phyloP scores from a whole-genome alignment of 2,797 vertebrate species.

The Neosilurus hyrtlii region DNA sequence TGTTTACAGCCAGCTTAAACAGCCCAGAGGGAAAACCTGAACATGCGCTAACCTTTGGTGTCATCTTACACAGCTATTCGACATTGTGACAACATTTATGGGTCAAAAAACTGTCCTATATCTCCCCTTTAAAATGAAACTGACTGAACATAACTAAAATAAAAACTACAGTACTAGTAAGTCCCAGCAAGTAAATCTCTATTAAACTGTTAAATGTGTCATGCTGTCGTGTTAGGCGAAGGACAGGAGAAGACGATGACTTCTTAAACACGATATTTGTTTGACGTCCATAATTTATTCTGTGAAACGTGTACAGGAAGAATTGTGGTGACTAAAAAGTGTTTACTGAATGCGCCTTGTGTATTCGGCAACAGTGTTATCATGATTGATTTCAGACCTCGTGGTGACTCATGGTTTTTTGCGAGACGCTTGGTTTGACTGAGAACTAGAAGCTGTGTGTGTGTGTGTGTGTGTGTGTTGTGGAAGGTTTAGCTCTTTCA shows the following conservation, averaged over 20 bases:
- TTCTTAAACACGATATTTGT: background rate
- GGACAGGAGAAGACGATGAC: background rate
- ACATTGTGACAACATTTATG: too few species aligned
- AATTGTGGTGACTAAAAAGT: background rate
- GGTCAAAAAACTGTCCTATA: too few species aligned
- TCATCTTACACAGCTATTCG: too few species aligned
- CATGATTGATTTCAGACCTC: constrained; percentile 25
- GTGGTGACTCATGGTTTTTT: constrained; percentile 33
- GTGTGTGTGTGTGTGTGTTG: background rate
- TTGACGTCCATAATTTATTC: background rate
- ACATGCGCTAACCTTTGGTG: too few species aligned
- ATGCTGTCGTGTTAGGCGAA: background rate
- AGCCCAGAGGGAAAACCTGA: too few species aligned
- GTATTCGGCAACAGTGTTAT: background rate
- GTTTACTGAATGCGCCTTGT: background rate
- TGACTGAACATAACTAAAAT: too few species aligned
- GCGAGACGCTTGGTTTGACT: constrained; percentile 26
- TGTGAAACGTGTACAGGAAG: background rate
- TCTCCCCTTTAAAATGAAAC: too few species aligned
- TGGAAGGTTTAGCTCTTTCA: background rate
- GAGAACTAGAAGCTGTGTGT: background rate
- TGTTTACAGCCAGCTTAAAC: too few species aligned
- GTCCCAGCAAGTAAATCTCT: background rate
- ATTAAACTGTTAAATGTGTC: background rate
- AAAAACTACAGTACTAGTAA: background rate